Evolutionary conservation across 2,113 vertebrate genomes (phyloP), one percentile per base, ranked within the genome.

Genomic region (Apodemus speciosus): DNA sequence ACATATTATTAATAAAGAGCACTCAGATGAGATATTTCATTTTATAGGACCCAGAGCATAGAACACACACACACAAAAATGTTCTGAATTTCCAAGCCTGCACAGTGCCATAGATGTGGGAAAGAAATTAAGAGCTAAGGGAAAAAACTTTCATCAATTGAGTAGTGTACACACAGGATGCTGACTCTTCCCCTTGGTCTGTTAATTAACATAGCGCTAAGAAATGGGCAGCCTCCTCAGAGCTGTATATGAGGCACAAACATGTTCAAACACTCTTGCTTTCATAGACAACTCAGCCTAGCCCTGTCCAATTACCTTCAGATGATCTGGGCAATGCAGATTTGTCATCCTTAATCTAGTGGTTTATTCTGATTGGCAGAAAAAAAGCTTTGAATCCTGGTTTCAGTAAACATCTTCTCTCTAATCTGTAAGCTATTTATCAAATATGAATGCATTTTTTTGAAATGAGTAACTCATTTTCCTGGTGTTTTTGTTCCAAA

Each of bases 381-480:
- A 96, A 98, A 98, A 97, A 90, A 89, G 76, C 95, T 96, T 97
- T 95, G 94, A 95, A 92, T 87, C 80, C 83, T 89, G 64, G 49
- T 96, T 97, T 95, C 95, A 94, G 95, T 96, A 97, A 98, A 98
- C 96, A 96, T 96, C 83, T 94, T 94, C 91, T 85, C 93, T 96
- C 97, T 97, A 96, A 96, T 97, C 96, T 96, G 90, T 97, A 94
- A 95, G 94, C 94, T 97, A 96, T 97, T 98, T 97, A 98, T 98
- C 97, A 98, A 98, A 98, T 97, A 98, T 96, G 97, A 98, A 98
- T 97, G 95, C 0, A 18, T 85, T 96, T 97, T 97, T 97, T 97
- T 94, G 94, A 97, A 96, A 96, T 71, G 89, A 97, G 94, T 96
- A 95, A 97, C 94, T 97, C 94, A 91, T 94, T 97, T 97, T 97